Evolutionary conservation across 1,140 invertebrate species (phyloP).

Genomic region (Lordiphosa clarofinis): DNA sequence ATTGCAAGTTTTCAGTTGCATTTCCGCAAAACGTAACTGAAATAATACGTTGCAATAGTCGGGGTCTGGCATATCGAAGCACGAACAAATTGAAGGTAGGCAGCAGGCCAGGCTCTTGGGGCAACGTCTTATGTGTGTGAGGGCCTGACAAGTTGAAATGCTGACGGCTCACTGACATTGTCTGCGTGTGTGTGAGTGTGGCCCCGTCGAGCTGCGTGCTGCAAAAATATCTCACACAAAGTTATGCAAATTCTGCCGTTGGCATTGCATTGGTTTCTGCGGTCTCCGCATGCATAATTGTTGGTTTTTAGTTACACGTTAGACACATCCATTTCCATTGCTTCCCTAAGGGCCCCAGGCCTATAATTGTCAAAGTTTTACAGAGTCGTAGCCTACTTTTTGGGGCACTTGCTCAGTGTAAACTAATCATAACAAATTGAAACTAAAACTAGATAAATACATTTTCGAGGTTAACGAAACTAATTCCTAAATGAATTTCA

Average conservation of each 20-base stretch:
- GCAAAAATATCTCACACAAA: conserved; percentile 74
- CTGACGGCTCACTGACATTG: conserved; percentile 70
- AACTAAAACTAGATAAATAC: no score
- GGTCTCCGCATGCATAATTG: conserved; percentile 75
- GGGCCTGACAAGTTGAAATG: conserved; percentile 74
- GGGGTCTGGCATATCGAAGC: conserved; percentile 45
- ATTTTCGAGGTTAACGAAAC: no score
- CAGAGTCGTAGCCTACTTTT: conserved; percentile 1
- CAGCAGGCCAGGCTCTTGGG: conserved; percentile 41
- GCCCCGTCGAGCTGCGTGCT: conserved; percentile 46
- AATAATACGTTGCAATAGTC: conserved; percentile 65
- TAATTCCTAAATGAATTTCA: no score
- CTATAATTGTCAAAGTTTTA: conserved; percentile 11
- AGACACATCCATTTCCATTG: conserved; percentile 23
- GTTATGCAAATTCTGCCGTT: conserved; percentile 71
- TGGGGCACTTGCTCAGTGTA: no score
- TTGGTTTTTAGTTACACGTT: conserved; percentile 76
- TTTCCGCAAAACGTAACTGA: conserved; percentile 75
- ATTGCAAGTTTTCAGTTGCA: conserved; percentile 77
- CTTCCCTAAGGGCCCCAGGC: conserved; percentile 3
- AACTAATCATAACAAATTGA: no score
- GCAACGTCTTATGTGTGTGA: conserved; percentile 50
- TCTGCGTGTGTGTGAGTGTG: conserved; percentile 41
- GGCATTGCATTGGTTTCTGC: conserved; percentile 64
- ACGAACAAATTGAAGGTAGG: conserved; percentile 71